Percentiles rank a stretch among this genome's conserved stretches.
Evolutionary conservation across 1,140 invertebrate species (phyloP).

Genomic region (Hestina assimilis): DNA sequence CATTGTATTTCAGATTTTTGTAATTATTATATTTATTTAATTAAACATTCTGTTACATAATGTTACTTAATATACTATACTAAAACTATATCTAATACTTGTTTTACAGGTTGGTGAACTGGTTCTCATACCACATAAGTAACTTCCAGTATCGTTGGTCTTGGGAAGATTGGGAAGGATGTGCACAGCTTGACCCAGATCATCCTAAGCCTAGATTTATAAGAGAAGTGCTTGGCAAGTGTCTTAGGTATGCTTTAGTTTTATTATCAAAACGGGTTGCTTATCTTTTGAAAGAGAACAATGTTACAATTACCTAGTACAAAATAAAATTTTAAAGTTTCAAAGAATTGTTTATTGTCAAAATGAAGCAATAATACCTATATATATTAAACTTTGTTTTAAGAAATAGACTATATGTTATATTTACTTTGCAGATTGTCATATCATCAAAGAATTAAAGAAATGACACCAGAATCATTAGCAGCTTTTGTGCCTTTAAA

Average conservation of each 20-base stretch:
- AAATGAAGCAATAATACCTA: too few relatives aligned
- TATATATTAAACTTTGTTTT: background rate
- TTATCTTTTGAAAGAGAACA: too few relatives aligned
- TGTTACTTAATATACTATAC: too few relatives aligned
- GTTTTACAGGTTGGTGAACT: slow-evolving; percentile 90
- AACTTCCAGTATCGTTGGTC: slow-evolving; percentile 99
- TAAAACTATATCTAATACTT: too few relatives aligned
- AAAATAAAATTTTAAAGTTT: too few relatives aligned
- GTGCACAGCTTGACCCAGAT: slow-evolving; percentile 90
- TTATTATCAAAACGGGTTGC: too few relatives aligned
- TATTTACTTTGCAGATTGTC: slow-evolving; percentile 85
- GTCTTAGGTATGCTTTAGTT: slow-evolving; percentile 88
- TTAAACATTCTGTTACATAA: too few relatives aligned
- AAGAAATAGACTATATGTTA: slow-evolving; percentile 3
- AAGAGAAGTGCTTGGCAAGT: slow-evolving; percentile 93
- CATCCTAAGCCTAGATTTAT: slow-evolving; percentile 98
- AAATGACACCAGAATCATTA: slow-evolving; percentile 94
- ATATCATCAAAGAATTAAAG: slow-evolving; percentile 95
- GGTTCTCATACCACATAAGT: slow-evolving; percentile 99
- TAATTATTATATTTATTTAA: too few relatives aligned
- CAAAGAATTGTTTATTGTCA: too few relatives aligned
- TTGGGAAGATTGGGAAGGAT: slow-evolving; percentile 97
- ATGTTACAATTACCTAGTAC: too few relatives aligned
- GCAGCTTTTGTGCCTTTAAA: slow-evolving; percentile 88
- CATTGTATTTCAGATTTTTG: too few relatives aligned